Base-by-base conservation (phyloP, 2,113 vertebrate genomes). In the Tursiops truncatus region DNA sequence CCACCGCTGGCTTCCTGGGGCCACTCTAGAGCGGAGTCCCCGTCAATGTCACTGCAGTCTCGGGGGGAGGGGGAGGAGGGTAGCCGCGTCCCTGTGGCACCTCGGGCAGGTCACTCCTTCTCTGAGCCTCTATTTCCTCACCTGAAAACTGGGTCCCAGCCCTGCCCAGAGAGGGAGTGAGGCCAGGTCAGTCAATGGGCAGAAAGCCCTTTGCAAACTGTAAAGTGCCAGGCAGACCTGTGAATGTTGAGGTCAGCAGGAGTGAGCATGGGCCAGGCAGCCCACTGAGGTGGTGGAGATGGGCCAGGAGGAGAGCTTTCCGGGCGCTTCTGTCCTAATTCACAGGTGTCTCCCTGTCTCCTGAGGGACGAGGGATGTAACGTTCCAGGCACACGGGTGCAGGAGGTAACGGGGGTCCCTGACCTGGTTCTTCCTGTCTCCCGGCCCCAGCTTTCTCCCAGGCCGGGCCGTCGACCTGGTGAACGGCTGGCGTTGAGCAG, bases 261-360 rank as follows among this genome's bases (percentile, higher is more conserved):
- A 4, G 0, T 13, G 7, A 14, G 53, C 4, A 0, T 0, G 10
- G 17, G 25, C 41, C 15, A 3, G 14, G 80, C 25, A 2, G 20
- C 38, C 8, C 3, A 0, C 5, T 9, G 50, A 25, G 67, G 60
- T 0, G 0, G 25, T 8, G 11, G 73, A 56, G 3, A 36, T 11
- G 15, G n/a, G 1, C 18, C 2, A 1, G 28, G 23, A 15, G 31
- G 17, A 63, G 25, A 9, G 13, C 3, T 7, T 10, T 31, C 62
- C 8, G 9, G n/a, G 38, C 5, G 3, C 36, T 3, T 31, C 20
- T n/a, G 26, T 26, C n/a, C 26, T 28, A 0, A 7, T 8, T 33
- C 18, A 9, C 1, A 9, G 74, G 44, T 14, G 53, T 38, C 53
- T 26, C 53, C 77, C 53, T 80, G 21, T 36, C 11, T 47, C 33